Percentiles rank a stretch among this genome's conserved stretches.
Evolutionary conservation across 2,888 invertebrate genomes (phyloP).

Genomic region (Teinopalpus imperialis): DNA sequence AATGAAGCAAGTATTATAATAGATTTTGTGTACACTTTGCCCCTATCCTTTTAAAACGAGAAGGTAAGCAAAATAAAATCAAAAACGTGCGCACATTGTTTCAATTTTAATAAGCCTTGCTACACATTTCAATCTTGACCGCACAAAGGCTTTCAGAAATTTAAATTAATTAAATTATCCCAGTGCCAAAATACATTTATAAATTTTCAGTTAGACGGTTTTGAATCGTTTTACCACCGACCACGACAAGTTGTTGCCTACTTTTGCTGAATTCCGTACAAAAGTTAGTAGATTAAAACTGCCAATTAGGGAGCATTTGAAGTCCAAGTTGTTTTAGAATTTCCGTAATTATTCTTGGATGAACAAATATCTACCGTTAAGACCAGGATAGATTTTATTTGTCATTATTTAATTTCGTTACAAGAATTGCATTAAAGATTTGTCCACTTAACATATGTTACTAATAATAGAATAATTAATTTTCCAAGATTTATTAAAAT

Average conservation of each 20-base stretch:
- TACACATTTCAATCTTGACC: slow-evolving; percentile 38
- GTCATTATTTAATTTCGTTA: slow-evolving; percentile 47
- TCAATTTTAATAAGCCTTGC: slow-evolving; percentile 39
- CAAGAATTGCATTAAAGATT: slow-evolving; percentile 28
- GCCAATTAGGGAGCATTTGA: slow-evolving; percentile 79
- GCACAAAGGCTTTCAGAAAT: slow-evolving; percentile 49
- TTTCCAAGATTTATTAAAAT: too few species aligned
- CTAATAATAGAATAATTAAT: too few species aligned
- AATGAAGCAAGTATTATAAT: too few species aligned
- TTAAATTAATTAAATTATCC: slow-evolving; percentile 60
- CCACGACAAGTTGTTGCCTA: slow-evolving; percentile 75
- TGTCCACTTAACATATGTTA: too few species aligned
- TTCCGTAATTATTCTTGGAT: slow-evolving; percentile 75
- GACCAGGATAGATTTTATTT: slow-evolving; percentile 53
- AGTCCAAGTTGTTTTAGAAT: slow-evolving; percentile 78
- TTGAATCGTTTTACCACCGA: slow-evolving; percentile 70
- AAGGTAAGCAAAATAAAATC: slow-evolving; percentile 8
- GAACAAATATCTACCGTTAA: slow-evolving; percentile 67
- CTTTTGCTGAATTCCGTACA: slow-evolving; percentile 73
- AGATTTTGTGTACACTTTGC: too few species aligned
- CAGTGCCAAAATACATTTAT: slow-evolving; percentile 67
- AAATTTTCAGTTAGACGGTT: slow-evolving; percentile 68
- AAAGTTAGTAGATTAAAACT: slow-evolving; percentile 81
- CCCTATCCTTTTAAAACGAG: background rate
- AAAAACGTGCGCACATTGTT: slow-evolving; percentile 21